Evolutionary conservation across 2,113 vertebrate genomes (phyloP).

Genomic region (Sorex fumeus): DNA sequence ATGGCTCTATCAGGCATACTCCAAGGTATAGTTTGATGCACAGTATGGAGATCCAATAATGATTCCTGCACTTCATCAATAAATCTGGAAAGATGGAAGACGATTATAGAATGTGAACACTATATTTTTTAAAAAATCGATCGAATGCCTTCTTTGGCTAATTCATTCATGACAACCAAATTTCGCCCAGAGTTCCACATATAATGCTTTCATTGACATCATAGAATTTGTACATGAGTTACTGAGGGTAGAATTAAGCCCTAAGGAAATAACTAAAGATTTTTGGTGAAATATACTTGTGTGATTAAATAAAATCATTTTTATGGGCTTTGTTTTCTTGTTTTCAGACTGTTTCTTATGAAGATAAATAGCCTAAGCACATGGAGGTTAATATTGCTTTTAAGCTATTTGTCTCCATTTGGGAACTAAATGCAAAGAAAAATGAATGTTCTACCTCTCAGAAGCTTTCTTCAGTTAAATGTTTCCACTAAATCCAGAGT

Average conservation of each 20-base stretch:
- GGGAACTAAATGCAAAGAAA: slow-evolving; percentile 81
- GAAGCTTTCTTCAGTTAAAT: slow-evolving; percentile 78
- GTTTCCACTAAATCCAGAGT: slow-evolving; percentile 68
- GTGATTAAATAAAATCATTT: slow-evolving; percentile 85
- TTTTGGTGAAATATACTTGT: slow-evolving; percentile 79
- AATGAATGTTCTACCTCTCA: slow-evolving; percentile 79
- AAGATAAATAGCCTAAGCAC: slow-evolving; percentile 81
- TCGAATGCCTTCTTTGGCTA: slow-evolving; percentile 64
- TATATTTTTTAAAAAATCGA: slow-evolving; percentile 59
- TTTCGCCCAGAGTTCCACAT: slow-evolving; percentile 8
- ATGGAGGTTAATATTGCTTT: slow-evolving; percentile 83
- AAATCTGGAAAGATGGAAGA: slow-evolving; percentile 73
- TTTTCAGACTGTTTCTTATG: slow-evolving; percentile 82
- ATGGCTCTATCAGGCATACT: not conserved
- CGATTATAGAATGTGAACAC: slow-evolving; percentile 63
- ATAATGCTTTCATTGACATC: slow-evolving; percentile 59
- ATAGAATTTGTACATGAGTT: slow-evolving; percentile 75
- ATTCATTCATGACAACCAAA: slow-evolving; percentile 76
- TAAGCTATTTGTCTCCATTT: slow-evolving; percentile 85
- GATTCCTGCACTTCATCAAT: slow-evolving; percentile 71
- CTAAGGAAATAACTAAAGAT: slow-evolving; percentile 83
- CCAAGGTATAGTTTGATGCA: slow-evolving; percentile 61
- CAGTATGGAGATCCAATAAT: slow-evolving; percentile 66
- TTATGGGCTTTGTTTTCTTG: slow-evolving; percentile 84
- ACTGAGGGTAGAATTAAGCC: slow-evolving; percentile 79